Percentiles rank a stretch among this genome's conserved stretches.
These are phyloP conservation scores for Actinostola sp. DNA, from an alignment of 92 coral and sea anemone genomes.

Conservation along the genomic window DNA sequence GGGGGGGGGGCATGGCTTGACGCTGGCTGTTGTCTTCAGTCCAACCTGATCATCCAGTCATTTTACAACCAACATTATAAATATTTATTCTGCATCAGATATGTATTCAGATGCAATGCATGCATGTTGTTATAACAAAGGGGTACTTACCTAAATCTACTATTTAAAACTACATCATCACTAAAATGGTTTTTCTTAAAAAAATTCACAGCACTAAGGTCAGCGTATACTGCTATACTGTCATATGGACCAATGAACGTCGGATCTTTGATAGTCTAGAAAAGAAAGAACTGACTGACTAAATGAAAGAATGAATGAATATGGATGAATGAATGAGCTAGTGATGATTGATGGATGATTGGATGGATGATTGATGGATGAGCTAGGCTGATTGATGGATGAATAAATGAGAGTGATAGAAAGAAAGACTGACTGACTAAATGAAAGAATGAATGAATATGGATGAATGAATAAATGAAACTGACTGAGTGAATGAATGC, in stretches of 20 bases:
- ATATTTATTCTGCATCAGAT: too few relatives aligned
- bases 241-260: slow-evolving; percentile 83
- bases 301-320: neutral
- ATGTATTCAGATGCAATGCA: neutral
- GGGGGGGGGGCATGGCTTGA: too few relatives aligned
- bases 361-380: neutral
- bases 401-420: neutral
- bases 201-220: slow-evolving; percentile 77
- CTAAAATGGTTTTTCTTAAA: slow-evolving; percentile 71
- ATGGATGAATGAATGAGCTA: neutral
- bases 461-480: neutral
- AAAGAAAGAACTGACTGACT: neutral
- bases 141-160: slow-evolving; percentile 67
- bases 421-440: neutral
- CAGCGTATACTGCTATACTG: slow-evolving; percentile 83
- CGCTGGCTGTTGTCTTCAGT: too few relatives aligned
- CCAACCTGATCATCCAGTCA: too few relatives aligned
- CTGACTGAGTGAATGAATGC: neutral
- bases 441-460: neutral
- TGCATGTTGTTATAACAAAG: neutral
- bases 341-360: neutral
- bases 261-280: slow-evolving; percentile 79
- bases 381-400: neutral
- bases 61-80: too few relatives aligned
- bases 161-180: slow-evolving; percentile 80